These are phyloP conservation scores for Corticium candelabrum DNA, from an alignment of 37 sponge, comb jelly and placozoan species.

Conservation along the genomic window DNA sequence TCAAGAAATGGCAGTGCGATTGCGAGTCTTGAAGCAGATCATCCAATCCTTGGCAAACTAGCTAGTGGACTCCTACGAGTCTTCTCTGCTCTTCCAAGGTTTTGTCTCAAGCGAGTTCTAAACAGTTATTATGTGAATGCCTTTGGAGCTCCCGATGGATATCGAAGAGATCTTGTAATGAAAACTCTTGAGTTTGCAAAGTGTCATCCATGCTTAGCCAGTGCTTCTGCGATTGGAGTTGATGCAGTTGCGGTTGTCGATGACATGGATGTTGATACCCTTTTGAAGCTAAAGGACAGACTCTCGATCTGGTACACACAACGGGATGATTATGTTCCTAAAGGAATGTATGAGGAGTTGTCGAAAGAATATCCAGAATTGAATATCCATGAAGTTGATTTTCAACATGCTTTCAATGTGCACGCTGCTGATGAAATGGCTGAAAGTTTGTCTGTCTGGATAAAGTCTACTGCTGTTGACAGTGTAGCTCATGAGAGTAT, in stretches of 20 bases:
- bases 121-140: background rate
- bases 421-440: background rate
- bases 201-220: too few species aligned
- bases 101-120: background rate
- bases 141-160: background rate
- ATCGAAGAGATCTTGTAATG: background rate
- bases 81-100: background rate
- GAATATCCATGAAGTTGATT: background rate
- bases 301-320: background rate
- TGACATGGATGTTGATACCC: background rate
- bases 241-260: background rate
- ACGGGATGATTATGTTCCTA: background rate
- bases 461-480: too few species aligned
- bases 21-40: background rate
- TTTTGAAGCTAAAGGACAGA: background rate
- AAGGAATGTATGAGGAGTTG: background rate
- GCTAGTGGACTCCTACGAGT: background rate
- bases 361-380: background rate
- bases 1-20: background rate
- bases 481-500: too few species aligned
- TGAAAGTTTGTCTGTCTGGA: too few species aligned
- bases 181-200: background rate
- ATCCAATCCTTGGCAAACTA: background rate
- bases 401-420: background rate
- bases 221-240: background rate